Evolutionary conservation across 2,888 invertebrate genomes (phyloP).

Genomic region (Agrotis puta): DNA sequence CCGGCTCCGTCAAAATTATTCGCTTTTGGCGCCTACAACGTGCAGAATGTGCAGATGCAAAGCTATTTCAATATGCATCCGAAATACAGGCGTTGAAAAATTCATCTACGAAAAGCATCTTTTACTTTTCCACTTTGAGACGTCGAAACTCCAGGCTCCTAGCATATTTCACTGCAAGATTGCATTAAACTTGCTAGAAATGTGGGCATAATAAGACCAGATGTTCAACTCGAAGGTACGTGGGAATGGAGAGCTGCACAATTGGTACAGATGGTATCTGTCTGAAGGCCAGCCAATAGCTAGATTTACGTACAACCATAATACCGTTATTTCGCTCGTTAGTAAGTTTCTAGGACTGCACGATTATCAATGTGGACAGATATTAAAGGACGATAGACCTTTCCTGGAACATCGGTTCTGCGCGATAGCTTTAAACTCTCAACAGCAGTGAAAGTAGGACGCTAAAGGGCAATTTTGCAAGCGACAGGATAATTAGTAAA

Average conservation of each 20-base stretch:
- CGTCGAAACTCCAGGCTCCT: slow-evolving; percentile 42
- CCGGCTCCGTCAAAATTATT: slow-evolving; percentile 32
- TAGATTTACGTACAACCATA: slow-evolving; percentile 72
- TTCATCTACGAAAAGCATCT: slow-evolving; percentile 51
- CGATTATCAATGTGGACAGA: slow-evolving; percentile 70
- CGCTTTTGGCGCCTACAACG: slow-evolving; percentile 18
- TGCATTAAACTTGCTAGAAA: slow-evolving; percentile 54
- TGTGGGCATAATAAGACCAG: slow-evolving; percentile 54
- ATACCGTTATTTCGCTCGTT: slow-evolving; percentile 80
- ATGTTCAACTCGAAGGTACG: slow-evolving; percentile 64
- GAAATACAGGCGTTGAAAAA: slow-evolving; percentile 50
- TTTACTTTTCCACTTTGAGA: slow-evolving; percentile 47
- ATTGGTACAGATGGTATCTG: slow-evolving; percentile 73
- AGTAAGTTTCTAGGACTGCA: slow-evolving; percentile 71
- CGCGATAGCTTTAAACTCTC: slow-evolving; percentile 39
- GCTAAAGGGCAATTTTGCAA: slow-evolving; percentile 60
- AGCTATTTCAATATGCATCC: slow-evolving; percentile 49
- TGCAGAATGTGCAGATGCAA: slow-evolving; percentile 32
- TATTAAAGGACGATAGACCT: slow-evolving; percentile 62
- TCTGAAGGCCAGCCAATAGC: slow-evolving; percentile 66
- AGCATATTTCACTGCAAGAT: slow-evolving; percentile 45
- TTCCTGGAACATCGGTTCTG: slow-evolving; percentile 53
- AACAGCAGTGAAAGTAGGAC: slow-evolving; percentile 54
- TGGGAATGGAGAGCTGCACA: slow-evolving; percentile 70
- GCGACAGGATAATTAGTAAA: slow-evolving; percentile 66